Base-by-base conservation (phyloP, 2,113 vertebrate species). In the Cavia aperea region DNA sequence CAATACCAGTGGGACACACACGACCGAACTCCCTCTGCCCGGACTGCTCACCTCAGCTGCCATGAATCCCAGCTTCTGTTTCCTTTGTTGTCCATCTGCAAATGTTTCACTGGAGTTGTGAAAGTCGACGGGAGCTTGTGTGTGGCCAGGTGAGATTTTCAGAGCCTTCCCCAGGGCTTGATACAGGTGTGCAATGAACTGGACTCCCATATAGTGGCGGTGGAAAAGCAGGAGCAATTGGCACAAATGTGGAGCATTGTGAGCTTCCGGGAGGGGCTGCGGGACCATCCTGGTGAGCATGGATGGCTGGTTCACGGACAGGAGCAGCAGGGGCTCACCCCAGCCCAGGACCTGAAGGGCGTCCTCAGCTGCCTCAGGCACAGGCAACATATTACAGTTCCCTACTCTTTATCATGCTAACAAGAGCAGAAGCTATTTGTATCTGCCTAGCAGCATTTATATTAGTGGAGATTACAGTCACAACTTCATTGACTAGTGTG, bases 221-320 rank as follows among this genome's bases (percentile, higher is more conserved):
- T 0, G 1, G 51, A 23, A 54, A 29, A 82, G 36, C 29, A 66
- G 23, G n/a, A 16, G 68, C 13, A 26, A 26, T 0, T 1, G 2
- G 33, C 63, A 1, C 49, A 56, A 19, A 63, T 56, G 31, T 13
- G 8, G 33, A 88, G 14, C 5, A 26, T 29, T 12, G 18, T 43
- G 46, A 18, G 43, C 65, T 86, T 63, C 21, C 4, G n/a, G 87
- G 24, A 23, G 19, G 21, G 31, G 46, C 70, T 29, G 7, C 26
- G 7, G 11, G 21, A 60, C 70, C 49, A 16, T 14, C 43, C 51
- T 81, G 68, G 7, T 68, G 56, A 39, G 33, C 21, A n/a, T 16
- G 70, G 26, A 1, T 31, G 54, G 39, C 18, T 46, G 58, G n/a
- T 77, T 19, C 21, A 7, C 18, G 3, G n/a, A 73, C 56, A 72